phyloP scores from a whole-genome alignment of 2,888 invertebrate species.

The Margaritifera margaritifera region DNA sequence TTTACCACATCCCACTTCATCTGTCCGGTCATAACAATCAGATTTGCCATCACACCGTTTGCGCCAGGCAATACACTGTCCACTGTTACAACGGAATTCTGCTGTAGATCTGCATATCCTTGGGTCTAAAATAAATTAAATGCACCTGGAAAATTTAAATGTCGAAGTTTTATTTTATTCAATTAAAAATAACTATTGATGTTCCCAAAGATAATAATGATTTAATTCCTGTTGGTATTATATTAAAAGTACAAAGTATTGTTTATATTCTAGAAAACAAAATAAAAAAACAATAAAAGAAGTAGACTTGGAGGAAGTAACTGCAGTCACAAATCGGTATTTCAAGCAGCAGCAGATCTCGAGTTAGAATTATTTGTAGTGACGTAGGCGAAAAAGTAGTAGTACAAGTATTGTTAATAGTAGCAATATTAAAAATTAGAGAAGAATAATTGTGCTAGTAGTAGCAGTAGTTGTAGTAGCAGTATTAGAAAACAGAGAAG shows the following conservation, averaged over 20 bases:
- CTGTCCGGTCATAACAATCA: conserved; percentile 66
- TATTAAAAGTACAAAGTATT: not conserved
- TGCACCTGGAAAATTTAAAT: not conserved
- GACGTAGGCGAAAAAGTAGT: too few species aligned
- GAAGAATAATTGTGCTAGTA: too few species aligned
- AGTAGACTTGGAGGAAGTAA: not conserved
- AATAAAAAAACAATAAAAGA: not conserved
- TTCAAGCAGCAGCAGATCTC: not conserved
- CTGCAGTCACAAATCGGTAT: not conserved
- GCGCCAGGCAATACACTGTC: conserved; percentile 63
- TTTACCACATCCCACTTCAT: conserved; percentile 61
- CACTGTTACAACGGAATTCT: conserved; percentile 64
- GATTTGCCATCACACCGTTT: conserved; percentile 65
- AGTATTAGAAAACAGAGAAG: too few species aligned
- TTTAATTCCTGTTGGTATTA: too few species aligned
- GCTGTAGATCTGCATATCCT: conserved; percentile 35
- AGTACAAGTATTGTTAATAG: too few species aligned
- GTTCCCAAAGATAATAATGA: too few species aligned
- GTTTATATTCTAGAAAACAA: conserved; percentile 20
- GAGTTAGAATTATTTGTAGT: not conserved
- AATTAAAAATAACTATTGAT: too few species aligned
- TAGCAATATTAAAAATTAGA: too few species aligned
- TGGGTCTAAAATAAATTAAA: conserved; percentile 16
- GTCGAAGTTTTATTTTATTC: not conserved
- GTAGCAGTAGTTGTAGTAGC: too few species aligned